Conservation (phyloP, 2,113 vertebrate species). For the Mus spicilegus region DNA sequence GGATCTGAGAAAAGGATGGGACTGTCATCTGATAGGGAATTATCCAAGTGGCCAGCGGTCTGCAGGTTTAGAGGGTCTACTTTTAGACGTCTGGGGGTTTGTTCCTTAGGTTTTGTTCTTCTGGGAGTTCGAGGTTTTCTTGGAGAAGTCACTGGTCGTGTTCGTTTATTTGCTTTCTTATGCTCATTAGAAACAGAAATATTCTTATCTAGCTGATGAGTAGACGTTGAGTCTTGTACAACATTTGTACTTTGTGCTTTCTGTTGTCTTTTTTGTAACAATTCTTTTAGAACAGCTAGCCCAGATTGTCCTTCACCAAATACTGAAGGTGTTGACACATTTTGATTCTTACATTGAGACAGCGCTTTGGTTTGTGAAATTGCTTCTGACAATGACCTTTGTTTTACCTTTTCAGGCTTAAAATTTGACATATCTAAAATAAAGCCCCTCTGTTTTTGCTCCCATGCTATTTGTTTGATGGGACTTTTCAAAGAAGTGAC, state of each 20-base stretch:
- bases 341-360: conserved; percentile 87
- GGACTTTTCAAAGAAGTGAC: conserved; percentile 87
- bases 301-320: conserved; percentile 92
- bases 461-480: conserved; percentile 87
- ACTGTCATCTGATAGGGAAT: conserved; percentile 88
- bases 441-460: conserved; percentile 89
- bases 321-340: conserved; percentile 82
- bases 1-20: conserved; percentile 93
- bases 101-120: conserved; percentile 88
- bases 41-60: conserved; percentile 84
- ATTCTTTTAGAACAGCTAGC: conserved; percentile 94
- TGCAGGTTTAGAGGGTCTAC: conserved; percentile 86
- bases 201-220: conserved; percentile 84
- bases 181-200: conserved; percentile 82
- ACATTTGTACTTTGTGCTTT: conserved; percentile 87
- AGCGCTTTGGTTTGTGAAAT: conserved; percentile 85
- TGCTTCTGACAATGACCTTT: conserved; percentile 84
- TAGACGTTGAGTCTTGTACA: conserved; percentile 74
- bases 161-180: conserved; percentile 88
- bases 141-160: conserved; percentile 83
- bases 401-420: conserved; percentile 86
- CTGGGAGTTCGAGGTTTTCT: conserved; percentile 91
- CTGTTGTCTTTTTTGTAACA: conserved; percentile 95
- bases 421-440: conserved; percentile 87
- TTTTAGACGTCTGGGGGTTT: conserved; percentile 89